These are phyloP conservation scores for Notothenia rossii DNA, from an alignment of 2,113 vertebrate species.

Conservation along the genomic window DNA sequence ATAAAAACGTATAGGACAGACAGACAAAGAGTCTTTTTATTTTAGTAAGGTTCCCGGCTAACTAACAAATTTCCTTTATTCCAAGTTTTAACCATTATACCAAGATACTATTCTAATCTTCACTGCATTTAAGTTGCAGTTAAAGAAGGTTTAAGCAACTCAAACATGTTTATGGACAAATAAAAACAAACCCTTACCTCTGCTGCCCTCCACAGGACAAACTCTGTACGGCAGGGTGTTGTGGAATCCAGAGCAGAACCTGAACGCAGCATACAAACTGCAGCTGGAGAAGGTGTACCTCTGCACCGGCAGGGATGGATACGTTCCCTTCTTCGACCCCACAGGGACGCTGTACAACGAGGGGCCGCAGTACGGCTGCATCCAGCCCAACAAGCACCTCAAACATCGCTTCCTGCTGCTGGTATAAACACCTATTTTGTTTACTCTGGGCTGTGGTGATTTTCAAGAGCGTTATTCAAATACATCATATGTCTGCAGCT, in stretches of 20 bases:
- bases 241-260: conserved; percentile 97
- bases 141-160: neutral
- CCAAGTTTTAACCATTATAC: no score
- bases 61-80: no score
- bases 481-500: neutral
- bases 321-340: conserved; percentile 97
- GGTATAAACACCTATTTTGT: conserved; percentile 75
- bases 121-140: neutral
- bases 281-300: conserved; percentile 98
- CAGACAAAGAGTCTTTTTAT: no score
- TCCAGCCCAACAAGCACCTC: conserved; percentile 95
- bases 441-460: neutral
- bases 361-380: conserved; percentile 97
- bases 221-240: conserved; percentile 93
- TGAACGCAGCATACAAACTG: conserved; percentile 93
- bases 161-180: neutral
- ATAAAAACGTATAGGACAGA: no score
- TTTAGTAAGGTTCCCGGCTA: no score
- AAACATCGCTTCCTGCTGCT: conserved; percentile 96
- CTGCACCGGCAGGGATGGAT: conserved; percentile 94
- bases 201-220: conserved; percentile 86
- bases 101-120: neutral
- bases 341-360: conserved; percentile 96
- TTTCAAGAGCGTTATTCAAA: neutral
- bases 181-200: neutral